Evolutionary conservation across 2,113 vertebrate species (phyloP), one percentile per base, ranked within the genome.

Genomic region (Cynopterus brachyotis): DNA sequence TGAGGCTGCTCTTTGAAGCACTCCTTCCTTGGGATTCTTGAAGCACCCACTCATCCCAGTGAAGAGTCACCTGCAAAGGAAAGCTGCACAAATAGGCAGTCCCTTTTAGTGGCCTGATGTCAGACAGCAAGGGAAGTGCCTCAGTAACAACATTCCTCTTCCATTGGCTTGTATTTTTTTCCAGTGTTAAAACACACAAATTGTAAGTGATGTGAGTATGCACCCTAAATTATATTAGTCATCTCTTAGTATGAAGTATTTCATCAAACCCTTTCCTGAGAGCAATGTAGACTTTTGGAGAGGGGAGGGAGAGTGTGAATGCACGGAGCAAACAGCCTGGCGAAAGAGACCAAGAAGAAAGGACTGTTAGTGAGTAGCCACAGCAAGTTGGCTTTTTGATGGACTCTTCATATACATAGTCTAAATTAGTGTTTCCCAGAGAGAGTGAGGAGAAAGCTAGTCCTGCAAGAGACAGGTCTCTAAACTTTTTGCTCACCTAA

Each of bases 121-220:
- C 40, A 19, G 45, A 26, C 37, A 78, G 20, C 2, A 37, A 30
- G 17, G 24, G 32, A 32, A 55, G 40, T 0, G 7, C 20, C 45
- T 20, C 4, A 1, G 1, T 0, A 1, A 7, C 0, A 4, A 16
- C 5, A 2, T 2, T 5, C 11, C 60, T 72, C 66, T 75, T 24
- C 13, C 37, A 5, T 0, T 7, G n/a, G 40, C 72, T 47, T 42
- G 20, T 11, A 32, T 64, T 79, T 45, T 45, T 55, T 30, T 72
- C 79, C 22, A 26, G 5, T 1, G 28, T 69, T 28, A 84, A 69
- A 50, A 69, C 9, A 26, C 9, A 26, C 50, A 81, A 80, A 35
- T 9, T 30, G 59, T 32, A 19, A 15, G 60, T 26, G 59, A 70
- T 32, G n/a, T 11, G 45, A 64, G 42, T 42, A 32, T 2, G 19